Evolutionary conservation across 2,888 invertebrate genomes (phyloP), one percentile per base, ranked within the genome.

Genomic region (Eilema caniola): DNA sequence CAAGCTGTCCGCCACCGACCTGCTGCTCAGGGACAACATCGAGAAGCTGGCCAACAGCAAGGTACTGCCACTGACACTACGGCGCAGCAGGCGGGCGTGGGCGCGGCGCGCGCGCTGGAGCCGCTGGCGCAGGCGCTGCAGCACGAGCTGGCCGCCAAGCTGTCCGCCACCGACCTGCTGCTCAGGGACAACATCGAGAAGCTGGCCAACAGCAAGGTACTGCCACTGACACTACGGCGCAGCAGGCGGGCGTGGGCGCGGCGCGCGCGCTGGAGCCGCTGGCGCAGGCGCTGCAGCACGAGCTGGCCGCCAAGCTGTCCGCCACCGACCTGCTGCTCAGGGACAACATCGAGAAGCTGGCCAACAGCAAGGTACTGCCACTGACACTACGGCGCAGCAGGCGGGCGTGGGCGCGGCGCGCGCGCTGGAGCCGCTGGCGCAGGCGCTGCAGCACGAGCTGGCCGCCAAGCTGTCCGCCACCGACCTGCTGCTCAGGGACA

Each of bases 341-440:
- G 75, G 98, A 98, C 68, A 98, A 97, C 89, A 97, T 99, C 75
- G 41, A 41, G 11, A 41, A 41, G 16, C 41, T 98, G 62, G 96
- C 98, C 84, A 96, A 96, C 83, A 98, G 97, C 89, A 97, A 98
- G 96, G 98, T 98, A 28, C n/a, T n/a, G n/a, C n/a, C n/a, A n/a
- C n/a, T n/a, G n/a, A n/a, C n/a, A n/a, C n/a, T n/a, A n/a, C n/a
- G n/a, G n/a, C n/a, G n/a, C n/a, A n/a, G n/a, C n/a, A n/a, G 24
- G 95, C 94, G 1, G 93, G 93, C 47, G 83, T 83, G 65, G 94
- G 96, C 53, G 94, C 98, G 1, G 96, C 96, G 60, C 96, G 96
- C 0, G 96, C 97, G 60, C 95, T 98, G 71, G 98, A 98, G 84
- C 97, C 97, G 28, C 93, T 98, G 20, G 97, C 97, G 73, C 95